These are phyloP conservation scores for Microcebus jonahi DNA, from an alignment of 2,113 vertebrate species.

Conservation along the genomic window DNA sequence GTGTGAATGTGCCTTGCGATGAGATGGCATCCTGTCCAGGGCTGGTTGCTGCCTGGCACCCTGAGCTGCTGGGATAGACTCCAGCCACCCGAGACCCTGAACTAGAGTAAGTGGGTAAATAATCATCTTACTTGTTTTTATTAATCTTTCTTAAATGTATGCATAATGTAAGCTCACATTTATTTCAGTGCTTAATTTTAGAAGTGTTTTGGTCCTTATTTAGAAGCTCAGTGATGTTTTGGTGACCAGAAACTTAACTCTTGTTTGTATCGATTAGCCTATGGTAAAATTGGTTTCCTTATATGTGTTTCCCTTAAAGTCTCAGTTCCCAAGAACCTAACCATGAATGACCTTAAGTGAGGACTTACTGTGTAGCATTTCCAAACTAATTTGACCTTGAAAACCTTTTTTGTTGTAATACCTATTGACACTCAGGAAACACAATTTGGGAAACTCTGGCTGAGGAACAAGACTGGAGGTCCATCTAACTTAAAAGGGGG, in stretches of 20 bases:
- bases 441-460: neutral
- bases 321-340: neutral
- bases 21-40: neutral
- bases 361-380: neutral
- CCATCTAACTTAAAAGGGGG: neutral
- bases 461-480: neutral
- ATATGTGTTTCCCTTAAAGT: neutral
- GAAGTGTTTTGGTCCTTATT: neutral
- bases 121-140: neutral
- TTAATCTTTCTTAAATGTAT: neutral
- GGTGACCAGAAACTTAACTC: neutral
- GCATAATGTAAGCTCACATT: neutral
- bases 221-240: neutral
- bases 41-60: neutral
- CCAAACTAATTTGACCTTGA: neutral
- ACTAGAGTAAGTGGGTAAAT: neutral
- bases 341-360: neutral
- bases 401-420: neutral
- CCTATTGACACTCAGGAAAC: neutral
- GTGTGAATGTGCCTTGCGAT: neutral
- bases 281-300: neutral
- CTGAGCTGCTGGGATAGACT: neutral
- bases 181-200: neutral
- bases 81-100: neutral
- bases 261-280: neutral